Evolutionary conservation across 1,140 invertebrate genomes (phyloP).

Genomic region (Drosophila suzukii): DNA sequence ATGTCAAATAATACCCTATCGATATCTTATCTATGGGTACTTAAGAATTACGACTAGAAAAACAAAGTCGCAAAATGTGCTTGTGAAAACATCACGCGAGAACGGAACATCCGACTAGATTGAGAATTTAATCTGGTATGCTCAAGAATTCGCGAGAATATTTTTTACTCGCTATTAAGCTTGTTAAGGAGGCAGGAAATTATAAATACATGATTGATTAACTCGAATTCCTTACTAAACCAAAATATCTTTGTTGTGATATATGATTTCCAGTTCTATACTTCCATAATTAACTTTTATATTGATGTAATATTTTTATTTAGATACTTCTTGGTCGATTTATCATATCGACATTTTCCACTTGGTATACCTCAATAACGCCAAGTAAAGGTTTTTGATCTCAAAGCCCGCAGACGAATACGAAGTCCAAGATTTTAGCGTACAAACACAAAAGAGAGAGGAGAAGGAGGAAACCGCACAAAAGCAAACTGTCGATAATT

Average conservation of each 20-base stretch:
- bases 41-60: neutral
- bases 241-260: too few species aligned
- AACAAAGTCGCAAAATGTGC: neutral
- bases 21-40: neutral
- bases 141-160: neutral
- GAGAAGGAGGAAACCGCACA: constrained; percentile 52
- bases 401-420: constrained; percentile 57
- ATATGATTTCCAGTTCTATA: neutral
- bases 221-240: too few species aligned
- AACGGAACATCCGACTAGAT: neutral
- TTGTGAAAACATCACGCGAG: neutral
- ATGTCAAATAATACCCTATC: neutral
- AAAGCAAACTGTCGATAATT: constrained; percentile 78
- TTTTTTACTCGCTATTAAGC: too few species aligned
- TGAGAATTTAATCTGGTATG: neutral
- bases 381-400: constrained; percentile 75
- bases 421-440: constrained; percentile 60
- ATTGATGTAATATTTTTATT: neutral
- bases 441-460: constrained; percentile 45
- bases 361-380: constrained; percentile 12
- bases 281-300: neutral
- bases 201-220: too few species aligned
- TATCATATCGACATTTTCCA: constrained; percentile 4
- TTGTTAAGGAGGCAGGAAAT: too few species aligned
- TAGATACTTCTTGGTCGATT: neutral